These are phyloP conservation scores for Leguminivora glycinivorella DNA, from an alignment of 1,140 invertebrate genomes.

Conservation along the genomic window DNA sequence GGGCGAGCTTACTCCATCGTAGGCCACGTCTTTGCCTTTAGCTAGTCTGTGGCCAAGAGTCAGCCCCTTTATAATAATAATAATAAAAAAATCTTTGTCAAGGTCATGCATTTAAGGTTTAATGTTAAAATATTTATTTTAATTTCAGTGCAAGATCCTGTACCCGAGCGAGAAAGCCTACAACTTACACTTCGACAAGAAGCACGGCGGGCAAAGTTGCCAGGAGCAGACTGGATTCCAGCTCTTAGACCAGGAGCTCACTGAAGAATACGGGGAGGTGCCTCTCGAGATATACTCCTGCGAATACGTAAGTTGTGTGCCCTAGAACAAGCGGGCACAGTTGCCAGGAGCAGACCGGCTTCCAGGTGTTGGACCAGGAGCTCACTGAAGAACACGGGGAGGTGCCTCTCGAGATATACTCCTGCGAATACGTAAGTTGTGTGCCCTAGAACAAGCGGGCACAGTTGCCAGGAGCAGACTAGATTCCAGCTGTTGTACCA, in stretches of 20 bases:
- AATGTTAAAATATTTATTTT: background rate
- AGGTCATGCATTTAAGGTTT: too few relatives aligned
- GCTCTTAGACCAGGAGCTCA: background rate
- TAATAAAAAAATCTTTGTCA: too few relatives aligned
- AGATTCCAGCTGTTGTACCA: background rate
- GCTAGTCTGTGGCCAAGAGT: too few relatives aligned
- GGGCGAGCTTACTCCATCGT: too few relatives aligned
- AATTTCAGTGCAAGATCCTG: slow-evolving; percentile 39
- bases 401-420: too few relatives aligned
- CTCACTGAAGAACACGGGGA: background rate
- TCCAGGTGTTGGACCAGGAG: background rate
- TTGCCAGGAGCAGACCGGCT: slow-evolving; percentile 29
- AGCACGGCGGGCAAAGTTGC: slow-evolving; percentile 19
- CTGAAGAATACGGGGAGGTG: background rate
- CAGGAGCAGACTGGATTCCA: slow-evolving; percentile 26
- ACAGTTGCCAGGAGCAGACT: slow-evolving; percentile 25
- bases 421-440: too few relatives aligned
- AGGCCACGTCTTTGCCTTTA: too few relatives aligned
- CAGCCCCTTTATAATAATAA: too few relatives aligned
- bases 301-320: too few relatives aligned
- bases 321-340: background rate
- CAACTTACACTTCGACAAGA: slow-evolving; percentile 38
- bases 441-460: background rate
- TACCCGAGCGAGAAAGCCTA: slow-evolving; percentile 39
- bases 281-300: too few relatives aligned